phyloP scores from a whole-genome alignment of 2,888 invertebrate species.

The Pocota personata region DNA sequence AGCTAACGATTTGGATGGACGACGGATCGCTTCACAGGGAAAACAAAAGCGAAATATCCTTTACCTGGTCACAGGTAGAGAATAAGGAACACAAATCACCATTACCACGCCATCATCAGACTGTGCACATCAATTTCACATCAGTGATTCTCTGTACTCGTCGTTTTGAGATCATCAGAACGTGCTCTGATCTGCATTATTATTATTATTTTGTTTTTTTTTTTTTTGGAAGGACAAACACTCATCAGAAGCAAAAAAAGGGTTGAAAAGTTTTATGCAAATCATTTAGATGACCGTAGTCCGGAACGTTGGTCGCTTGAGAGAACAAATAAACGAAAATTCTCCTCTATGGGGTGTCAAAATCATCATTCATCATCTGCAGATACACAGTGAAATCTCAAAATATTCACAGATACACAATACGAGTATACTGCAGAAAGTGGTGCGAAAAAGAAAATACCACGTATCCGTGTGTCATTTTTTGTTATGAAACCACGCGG shows the following conservation, averaged over 20 bases:
- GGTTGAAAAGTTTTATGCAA: slow-evolving; percentile 61
- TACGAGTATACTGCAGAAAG: slow-evolving; percentile 24
- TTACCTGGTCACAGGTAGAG: slow-evolving; percentile 68
- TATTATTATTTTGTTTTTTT: background rate
- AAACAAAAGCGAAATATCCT: slow-evolving; percentile 32
- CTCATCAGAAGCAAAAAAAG: slow-evolving; percentile 30
- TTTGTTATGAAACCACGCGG: slow-evolving; percentile 19
- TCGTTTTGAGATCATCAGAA: slow-evolving; percentile 52
- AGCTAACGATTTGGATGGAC: slow-evolving; percentile 39
- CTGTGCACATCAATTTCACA: slow-evolving; percentile 69
- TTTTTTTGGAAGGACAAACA: background rate
- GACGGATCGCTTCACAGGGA: slow-evolving; percentile 8
- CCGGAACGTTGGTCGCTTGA: slow-evolving; percentile 6
- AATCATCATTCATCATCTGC: slow-evolving; percentile 24
- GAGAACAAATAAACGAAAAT: background rate
- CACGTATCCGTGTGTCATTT: background rate
- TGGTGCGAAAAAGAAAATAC: slow-evolving; percentile 3
- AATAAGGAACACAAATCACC: slow-evolving; percentile 12
- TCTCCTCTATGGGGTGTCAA: slow-evolving; percentile 30
- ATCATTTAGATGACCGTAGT: slow-evolving; percentile 55
- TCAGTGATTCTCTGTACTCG: slow-evolving; percentile 44
- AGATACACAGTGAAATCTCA: slow-evolving; percentile 18
- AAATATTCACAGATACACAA: background rate
- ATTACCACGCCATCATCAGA: background rate
- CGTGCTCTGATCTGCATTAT: slow-evolving; percentile 17